Evolutionary conservation across 2,888 invertebrate genomes (phyloP).

Genomic region (Yponomeuta malinellus): DNA sequence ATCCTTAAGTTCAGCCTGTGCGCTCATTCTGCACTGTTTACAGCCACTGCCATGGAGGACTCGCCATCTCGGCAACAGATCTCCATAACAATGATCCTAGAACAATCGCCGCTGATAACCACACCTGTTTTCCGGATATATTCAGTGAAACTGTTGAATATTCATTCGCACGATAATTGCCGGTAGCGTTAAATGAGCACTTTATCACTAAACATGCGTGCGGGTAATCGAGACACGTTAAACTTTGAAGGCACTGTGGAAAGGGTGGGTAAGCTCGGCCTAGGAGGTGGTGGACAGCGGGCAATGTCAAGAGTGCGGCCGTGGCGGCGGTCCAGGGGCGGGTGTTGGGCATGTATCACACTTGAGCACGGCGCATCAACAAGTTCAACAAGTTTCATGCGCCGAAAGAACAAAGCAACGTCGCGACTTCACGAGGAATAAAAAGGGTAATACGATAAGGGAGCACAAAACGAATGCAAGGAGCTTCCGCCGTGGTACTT

Average conservation of each 20-base stretch:
- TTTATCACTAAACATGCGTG: constrained; percentile 4
- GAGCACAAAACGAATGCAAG: constrained; percentile 41
- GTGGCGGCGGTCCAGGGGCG: constrained; percentile 19
- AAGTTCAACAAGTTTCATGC: neutral
- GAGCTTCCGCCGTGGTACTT: constrained; percentile 35
- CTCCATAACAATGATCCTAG: constrained; percentile 63
- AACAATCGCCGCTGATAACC: constrained; percentile 59
- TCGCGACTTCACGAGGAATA: constrained; percentile 8
- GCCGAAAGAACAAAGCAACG: constrained; percentile 1
- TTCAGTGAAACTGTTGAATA: constrained; percentile 47
- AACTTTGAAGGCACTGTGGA: constrained; percentile 12
- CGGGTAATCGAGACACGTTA: constrained; percentile 7
- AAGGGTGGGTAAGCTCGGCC: neutral
- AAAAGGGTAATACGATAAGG: constrained; percentile 38
- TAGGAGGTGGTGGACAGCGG: constrained; percentile 29
- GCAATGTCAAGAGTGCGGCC: constrained; percentile 56
- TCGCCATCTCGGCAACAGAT: constrained; percentile 38
- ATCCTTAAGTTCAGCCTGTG: constrained; percentile 55
- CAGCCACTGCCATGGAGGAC: constrained; percentile 31
- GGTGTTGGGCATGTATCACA: neutral
- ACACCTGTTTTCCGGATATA: constrained; percentile 43
- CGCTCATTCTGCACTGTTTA: constrained; percentile 46
- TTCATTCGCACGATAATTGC: constrained; percentile 41
- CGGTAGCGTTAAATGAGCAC: constrained; percentile 14
- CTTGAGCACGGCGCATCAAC: neutral